A percentile compares a stretch with the other conserved stretches of the same genome.
These are phyloP conservation scores for Macrotis lagotis DNA, from an alignment of 2,113 vertebrate genomes.

Conservation along the genomic window DNA sequence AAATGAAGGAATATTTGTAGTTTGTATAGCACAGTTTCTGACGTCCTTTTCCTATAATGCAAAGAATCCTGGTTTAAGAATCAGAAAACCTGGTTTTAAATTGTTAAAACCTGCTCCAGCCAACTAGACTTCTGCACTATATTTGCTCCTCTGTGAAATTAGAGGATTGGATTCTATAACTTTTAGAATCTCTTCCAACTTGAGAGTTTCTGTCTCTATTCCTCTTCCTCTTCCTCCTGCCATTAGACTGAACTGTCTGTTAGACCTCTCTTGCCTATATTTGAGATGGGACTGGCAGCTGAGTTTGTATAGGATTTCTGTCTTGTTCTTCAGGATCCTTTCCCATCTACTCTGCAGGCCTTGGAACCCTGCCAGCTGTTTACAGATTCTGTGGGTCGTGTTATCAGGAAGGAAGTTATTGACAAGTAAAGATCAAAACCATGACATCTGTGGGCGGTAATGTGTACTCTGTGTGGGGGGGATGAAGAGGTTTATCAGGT, in stretches of 20 bases:
- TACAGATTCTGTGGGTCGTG: conserved; percentile 8
- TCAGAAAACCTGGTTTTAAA: neutral
- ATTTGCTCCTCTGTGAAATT: neutral
- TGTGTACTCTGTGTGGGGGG: neutral
- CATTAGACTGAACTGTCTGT: neutral
- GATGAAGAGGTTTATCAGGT: neutral
- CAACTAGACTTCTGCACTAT: neutral
- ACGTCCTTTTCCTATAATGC: neutral
- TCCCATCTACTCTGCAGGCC: neutral
- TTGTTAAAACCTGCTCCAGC: too few species aligned
- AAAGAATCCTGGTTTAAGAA: neutral
- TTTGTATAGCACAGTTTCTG: neutral
- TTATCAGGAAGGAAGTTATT: conserved; percentile 51
- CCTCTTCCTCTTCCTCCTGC: neutral
- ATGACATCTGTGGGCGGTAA: neutral
- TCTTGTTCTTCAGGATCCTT: conserved; percentile 21
- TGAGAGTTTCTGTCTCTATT: neutral
- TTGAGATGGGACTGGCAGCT: neutral
- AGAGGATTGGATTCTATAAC: neutral
- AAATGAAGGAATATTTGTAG: neutral
- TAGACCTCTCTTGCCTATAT: conserved; percentile 2
- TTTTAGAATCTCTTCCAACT: neutral
- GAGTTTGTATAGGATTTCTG: neutral
- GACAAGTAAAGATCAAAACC: conserved; percentile 39
- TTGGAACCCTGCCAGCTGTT: neutral